phyloP scores from a whole-genome alignment of 2,888 invertebrate species.

The Gastrophysa polygoni region DNA sequence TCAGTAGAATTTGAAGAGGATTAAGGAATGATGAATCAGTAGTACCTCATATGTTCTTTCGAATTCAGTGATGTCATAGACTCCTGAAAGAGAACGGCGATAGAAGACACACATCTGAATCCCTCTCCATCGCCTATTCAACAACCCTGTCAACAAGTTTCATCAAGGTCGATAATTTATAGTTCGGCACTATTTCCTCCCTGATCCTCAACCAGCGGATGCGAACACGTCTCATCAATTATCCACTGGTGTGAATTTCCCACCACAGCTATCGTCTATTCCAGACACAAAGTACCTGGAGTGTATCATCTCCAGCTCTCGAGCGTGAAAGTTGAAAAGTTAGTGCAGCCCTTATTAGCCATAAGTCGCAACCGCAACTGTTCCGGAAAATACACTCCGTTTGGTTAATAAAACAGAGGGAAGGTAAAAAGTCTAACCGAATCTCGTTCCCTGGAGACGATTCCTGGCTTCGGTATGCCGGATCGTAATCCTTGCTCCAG shows the following conservation, averaged over 20 bases:
- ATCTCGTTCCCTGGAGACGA: slow-evolving; percentile 33
- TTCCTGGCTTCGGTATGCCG: slow-evolving; percentile 32
- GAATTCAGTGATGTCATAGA: too few relatives aligned
- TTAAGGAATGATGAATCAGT: too few relatives aligned
- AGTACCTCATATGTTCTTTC: too few relatives aligned
- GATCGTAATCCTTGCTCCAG: slow-evolving; percentile 30
- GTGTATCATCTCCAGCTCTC: slow-evolving; percentile 26
- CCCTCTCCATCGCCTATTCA: too few relatives aligned
- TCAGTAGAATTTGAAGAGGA: too few relatives aligned
- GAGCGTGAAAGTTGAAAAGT: slow-evolving; percentile 32
- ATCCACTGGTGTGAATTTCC: slow-evolving; percentile 4
- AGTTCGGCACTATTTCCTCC: background rate
- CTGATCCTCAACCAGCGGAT: background rate
- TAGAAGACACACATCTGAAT: too few relatives aligned
- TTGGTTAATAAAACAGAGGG: slow-evolving; percentile 24
- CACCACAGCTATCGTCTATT: slow-evolving; percentile 1
- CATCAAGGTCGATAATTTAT: background rate
- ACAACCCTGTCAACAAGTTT: background rate
- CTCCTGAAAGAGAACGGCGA: too few relatives aligned
- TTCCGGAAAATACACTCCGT: slow-evolving; percentile 6
- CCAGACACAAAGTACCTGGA: slow-evolving; percentile 19
- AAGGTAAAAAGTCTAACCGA: slow-evolving; percentile 25
- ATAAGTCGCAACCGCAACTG: slow-evolving; percentile 17
- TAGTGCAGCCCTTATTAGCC: slow-evolving; percentile 28
- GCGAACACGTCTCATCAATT: background rate